Base-by-base conservation (phyloP, 2,113 vertebrate species). In the Falco punctatus region DNA sequence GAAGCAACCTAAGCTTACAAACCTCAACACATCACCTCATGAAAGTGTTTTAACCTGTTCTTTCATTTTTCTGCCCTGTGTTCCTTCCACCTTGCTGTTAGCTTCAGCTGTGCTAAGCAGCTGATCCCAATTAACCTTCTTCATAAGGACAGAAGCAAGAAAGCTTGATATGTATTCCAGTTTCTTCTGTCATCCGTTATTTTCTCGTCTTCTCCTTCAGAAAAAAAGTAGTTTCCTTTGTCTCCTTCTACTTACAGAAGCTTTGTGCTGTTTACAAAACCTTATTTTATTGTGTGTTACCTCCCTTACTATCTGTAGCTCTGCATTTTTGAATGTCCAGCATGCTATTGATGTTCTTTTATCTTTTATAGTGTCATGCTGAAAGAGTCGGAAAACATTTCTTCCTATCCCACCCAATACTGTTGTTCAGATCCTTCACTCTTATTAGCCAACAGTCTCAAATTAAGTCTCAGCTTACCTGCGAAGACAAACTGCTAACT, bases 401-500 rank as follows among this genome's bases (percentile, higher is more conserved):
- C 61, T 54, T 62, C 88, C 64, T 74, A 18, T 52, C 4, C 10
- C 26, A 38, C 40, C 35, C 88, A 40, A 59, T 42, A 52, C n/a
- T 88, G 72, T 65, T 73, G 42, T 83, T 95, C 26, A 38, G 62
- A 94, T 72, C 74, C 26, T 64, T 89, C 30, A 30, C 28, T 75
- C 59, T 44, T 17, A 82, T 58, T 86, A 92, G 79, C 40, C 81
- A 96, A 81, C 42, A 81, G 58, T 79, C 84, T 90, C 27, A 13
- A 93, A 94, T 95, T 88, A 96, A 96, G 73, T 74, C 73, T 32
- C 66, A 80, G 48, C 74, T 95, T 88, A 97, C 94, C 95, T 96
- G 96, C 33, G 48, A 94, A 95, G 88, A 92, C 38, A 86, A 95
- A 88, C 10, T 79, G 65, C 72, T 96, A 77, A 95, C 86, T 49